Evolutionary conservation across 1,140 invertebrate species (phyloP).

Genomic region (Holcopasites calliopsidis): DNA sequence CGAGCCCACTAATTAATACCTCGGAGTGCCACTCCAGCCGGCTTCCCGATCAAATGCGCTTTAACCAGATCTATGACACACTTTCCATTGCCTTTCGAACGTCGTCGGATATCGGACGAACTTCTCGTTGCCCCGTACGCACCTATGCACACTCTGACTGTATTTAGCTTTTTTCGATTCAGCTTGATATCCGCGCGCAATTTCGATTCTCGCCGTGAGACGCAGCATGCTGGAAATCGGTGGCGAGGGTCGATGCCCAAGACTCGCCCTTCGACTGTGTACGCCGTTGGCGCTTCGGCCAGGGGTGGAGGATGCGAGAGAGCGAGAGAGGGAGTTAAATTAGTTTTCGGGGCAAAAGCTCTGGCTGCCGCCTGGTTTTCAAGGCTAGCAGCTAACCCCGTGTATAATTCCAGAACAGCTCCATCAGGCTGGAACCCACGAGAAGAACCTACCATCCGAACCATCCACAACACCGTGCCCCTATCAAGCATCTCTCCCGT

Average conservation of each 20-base stretch:
- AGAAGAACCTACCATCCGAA: slow-evolving; percentile 64
- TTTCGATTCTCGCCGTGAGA: not conserved
- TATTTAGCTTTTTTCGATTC: slow-evolving; percentile 5
- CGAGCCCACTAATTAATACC: slow-evolving; percentile 20
- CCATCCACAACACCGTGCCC: slow-evolving; percentile 36
- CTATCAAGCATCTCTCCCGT: slow-evolving; percentile 35
- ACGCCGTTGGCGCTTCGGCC: not conserved
- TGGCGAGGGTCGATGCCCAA: slow-evolving; percentile 2
- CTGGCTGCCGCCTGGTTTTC: slow-evolving; percentile 66
- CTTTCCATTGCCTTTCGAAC: not conserved
- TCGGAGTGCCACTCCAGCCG: not conserved
- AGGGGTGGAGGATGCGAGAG: slow-evolving; percentile 61
- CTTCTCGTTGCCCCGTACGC: not conserved
- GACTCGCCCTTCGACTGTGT: slow-evolving; percentile 1
- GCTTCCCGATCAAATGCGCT: not conserved
- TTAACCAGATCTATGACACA: slow-evolving; percentile 15
- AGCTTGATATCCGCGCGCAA: not conserved
- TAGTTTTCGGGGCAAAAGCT: slow-evolving; percentile 73
- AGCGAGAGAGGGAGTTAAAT: no score
- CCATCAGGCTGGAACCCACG: slow-evolving; percentile 68
- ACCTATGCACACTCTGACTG: not conserved
- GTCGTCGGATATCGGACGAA: not conserved
- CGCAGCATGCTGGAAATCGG: no score
- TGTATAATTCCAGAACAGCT: slow-evolving; percentile 74
- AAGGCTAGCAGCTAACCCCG: slow-evolving; percentile 67